Evolutionary conservation across 2,797 vertebrate genomes (phyloP).

Genomic region (Coregonus sp.): DNA sequence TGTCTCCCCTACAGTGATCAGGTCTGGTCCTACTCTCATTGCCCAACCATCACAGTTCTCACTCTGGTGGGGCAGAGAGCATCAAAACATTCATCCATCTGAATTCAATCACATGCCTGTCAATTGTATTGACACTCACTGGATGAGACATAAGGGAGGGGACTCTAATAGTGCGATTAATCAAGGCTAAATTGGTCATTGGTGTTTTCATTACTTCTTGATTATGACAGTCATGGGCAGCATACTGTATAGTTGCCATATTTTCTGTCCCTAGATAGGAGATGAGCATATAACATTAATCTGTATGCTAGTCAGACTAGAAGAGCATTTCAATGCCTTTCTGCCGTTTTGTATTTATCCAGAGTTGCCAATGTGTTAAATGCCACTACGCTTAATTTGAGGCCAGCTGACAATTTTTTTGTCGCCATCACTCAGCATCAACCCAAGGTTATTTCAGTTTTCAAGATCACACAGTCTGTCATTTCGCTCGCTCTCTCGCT

Average conservation of each 20-base stretch:
- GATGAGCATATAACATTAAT: too few species aligned
- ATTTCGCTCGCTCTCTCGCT: too few species aligned
- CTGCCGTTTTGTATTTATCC: not conserved
- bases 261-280: too few species aligned
- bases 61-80: not conserved
- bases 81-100: not conserved
- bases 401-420: not conserved
- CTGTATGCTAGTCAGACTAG: too few species aligned
- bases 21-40: not conserved
- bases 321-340: not conserved
- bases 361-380: not conserved
- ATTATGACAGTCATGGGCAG: too few species aligned
- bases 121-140: not conserved
- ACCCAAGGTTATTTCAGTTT: not conserved
- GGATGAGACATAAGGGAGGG: too few species aligned
- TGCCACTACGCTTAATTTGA: not conserved
- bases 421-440: not conserved
- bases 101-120: not conserved
- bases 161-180: too few species aligned
- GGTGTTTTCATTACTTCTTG: too few species aligned
- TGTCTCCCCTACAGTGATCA: not conserved
- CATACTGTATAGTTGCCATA: too few species aligned
- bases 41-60: not conserved
- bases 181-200: too few species aligned
- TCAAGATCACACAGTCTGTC: not conserved